phyloP scores from a whole-genome alignment of 92 coral and sea anemone genomes.

The Hydrozoanthus gracilis region DNA sequence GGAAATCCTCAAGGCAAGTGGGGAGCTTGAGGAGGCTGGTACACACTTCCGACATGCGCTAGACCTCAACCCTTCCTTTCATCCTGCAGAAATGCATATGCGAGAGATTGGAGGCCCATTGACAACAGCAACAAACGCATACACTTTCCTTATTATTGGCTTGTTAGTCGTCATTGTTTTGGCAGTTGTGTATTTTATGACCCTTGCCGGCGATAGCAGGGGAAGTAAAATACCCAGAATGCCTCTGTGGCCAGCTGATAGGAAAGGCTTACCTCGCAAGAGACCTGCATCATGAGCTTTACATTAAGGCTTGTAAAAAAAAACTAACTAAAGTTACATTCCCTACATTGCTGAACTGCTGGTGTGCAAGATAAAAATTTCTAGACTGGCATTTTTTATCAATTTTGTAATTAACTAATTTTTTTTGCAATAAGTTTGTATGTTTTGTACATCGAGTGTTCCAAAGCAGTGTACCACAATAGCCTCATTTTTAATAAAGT shows the following conservation, averaged over 20 bases:
- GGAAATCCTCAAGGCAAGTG: conserved; percentile 91
- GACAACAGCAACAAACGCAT: conserved; percentile 82
- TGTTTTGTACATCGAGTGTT: conserved; percentile 27
- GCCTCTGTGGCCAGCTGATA: conserved; percentile 70
- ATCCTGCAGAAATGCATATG: conserved; percentile 94
- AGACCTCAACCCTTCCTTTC: conserved; percentile 94
- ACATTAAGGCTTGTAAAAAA: not conserved
- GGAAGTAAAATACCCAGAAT: conserved; percentile 70
- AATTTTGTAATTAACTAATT: conserved; percentile 37
- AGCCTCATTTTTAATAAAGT: conserved; percentile 35
- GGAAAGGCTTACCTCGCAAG: conserved; percentile 77
- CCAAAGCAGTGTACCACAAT: not conserved
- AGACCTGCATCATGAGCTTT: conserved; percentile 64
- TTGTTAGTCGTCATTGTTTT: conserved; percentile 84
- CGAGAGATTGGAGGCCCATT: conserved; percentile 88
- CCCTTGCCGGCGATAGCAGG: conserved; percentile 82
- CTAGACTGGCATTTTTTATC: conserved; percentile 32
- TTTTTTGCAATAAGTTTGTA: conserved; percentile 41
- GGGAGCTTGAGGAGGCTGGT: conserved; percentile 91
- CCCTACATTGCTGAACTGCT: not conserved
- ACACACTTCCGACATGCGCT: conserved; percentile 88
- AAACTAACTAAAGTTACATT: no score
- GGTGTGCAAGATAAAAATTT: conserved; percentile 12
- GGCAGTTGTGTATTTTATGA: conserved; percentile 92
- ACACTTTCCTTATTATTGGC: conserved; percentile 95